Conservation (phyloP, 2,797 vertebrate genomes). For the Spinus pinus region DNA sequence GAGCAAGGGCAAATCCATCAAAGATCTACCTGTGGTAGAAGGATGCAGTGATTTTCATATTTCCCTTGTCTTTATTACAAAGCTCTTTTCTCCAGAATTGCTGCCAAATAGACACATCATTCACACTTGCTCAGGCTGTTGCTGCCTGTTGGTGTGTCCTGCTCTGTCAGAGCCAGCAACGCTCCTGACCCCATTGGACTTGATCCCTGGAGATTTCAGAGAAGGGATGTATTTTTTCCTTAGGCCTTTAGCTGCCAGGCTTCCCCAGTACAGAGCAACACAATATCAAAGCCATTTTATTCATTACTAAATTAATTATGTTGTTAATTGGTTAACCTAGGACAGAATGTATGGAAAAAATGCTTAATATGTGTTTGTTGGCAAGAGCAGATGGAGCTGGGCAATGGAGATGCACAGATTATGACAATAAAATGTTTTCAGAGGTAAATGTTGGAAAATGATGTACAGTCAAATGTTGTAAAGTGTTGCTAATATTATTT, state of each 20-base stretch:
- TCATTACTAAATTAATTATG: slow-evolving; percentile 5
- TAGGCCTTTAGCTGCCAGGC: neutral
- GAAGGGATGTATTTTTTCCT: neutral
- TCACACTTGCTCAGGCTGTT: neutral
- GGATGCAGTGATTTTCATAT: neutral
- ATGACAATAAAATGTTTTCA: neutral
- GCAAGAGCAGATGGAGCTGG: neutral
- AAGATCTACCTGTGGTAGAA: accelerated
- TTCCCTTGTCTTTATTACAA: neutral
- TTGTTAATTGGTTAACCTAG: slow-evolving; percentile 8
- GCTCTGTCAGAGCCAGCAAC: neutral
- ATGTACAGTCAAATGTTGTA: neutral
- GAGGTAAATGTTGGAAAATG: neutral
- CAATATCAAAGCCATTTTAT: neutral
- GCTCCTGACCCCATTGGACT: neutral
- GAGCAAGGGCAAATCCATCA: neutral
- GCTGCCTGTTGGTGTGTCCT: neutral
- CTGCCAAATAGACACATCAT: slow-evolving; percentile 6
- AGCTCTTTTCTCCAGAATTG: neutral
- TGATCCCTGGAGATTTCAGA: neutral
- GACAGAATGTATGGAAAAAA: neutral
- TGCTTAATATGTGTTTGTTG: neutral
- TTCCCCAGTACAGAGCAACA: neutral
- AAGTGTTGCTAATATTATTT: neutral
- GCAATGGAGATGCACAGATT: neutral